Base-by-base conservation (phyloP, 2,888 invertebrate species). In the Coecobrya sp. region DNA sequence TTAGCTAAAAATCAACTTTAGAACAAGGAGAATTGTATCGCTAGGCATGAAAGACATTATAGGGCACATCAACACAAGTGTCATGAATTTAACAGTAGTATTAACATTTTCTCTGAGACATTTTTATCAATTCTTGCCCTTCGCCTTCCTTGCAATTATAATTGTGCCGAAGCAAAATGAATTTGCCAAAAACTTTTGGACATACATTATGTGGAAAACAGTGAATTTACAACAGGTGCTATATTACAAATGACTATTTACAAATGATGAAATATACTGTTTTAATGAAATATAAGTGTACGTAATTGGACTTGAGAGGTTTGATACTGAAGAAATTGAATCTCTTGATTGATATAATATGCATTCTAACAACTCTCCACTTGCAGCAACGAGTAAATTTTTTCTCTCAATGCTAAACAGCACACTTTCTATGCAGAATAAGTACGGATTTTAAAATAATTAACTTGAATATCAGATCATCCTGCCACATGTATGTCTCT, bases 1-100 rank as follows among this genome's bases (percentile, higher is more conserved):
- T 49, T n/a, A 55, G n/a, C 16, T 5, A 16, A 10, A 0, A 8
- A 5, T 62, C 62, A 25, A 62, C 3, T 62, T 19, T 52, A 3
- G 16, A 52, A 59, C 19, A 19, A 11, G 13, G 22, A 19, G 13
- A 62, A 42, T 68, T 68, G 68, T 36, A 68, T 68, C 68, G 36
- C 16, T 68, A 27, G 25, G 68, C 36, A 68, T 36, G 62, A 68
- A 68, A 68, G 68, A 68, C 68, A 68, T 30, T 27, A 30, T 36
- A n/a, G 70, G 70, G 42, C 36, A 70, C 70, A 70, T n/a, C 70
- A 70, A n/a, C 70, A 42, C 36, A 70, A 70, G 19, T 70, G 70
- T 70, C 36, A 42, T n/a, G 70, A 70, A 68, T 27, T 30, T 19
- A 30, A 52, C 27, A 42, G 68, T 68, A 13, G 36, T 7, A n/a